Evolutionary conservation across 30 jellyfish, hydroid and myxozoan genomes (phyloP).

Genomic region (Cassiopea andromeda): DNA sequence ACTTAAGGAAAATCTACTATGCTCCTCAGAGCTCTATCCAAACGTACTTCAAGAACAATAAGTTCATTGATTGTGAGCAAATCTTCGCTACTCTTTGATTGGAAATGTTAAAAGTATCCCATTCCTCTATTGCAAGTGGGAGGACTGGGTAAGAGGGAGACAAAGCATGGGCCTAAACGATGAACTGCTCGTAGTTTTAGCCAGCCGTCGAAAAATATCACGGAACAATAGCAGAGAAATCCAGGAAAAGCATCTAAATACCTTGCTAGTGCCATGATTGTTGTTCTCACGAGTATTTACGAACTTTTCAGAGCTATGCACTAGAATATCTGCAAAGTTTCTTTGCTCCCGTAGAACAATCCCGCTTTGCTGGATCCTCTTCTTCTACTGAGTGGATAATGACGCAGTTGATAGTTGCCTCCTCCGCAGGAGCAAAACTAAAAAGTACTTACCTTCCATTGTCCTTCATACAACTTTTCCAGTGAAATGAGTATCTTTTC

Average conservation of each 20-base stretch:
- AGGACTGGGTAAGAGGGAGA: constrained; percentile 20
- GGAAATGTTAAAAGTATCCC: too few species aligned
- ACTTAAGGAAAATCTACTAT: too few species aligned
- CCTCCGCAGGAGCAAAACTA: not conserved
- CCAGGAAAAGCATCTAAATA: not conserved
- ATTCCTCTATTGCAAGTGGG: not conserved
- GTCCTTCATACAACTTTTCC: too few species aligned
- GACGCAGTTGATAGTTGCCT: not conserved
- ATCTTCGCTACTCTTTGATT: too few species aligned
- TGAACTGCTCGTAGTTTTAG: not conserved
- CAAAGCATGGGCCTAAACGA: not conserved
- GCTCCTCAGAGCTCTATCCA: too few species aligned
- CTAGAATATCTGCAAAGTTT: not conserved
- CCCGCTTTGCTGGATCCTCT: not conserved
- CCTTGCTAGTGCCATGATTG: not conserved
- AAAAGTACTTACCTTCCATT: not conserved
- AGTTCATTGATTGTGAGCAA: too few species aligned
- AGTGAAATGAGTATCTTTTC: too few species aligned
- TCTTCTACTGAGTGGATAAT: not conserved
- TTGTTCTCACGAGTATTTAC: not conserved
- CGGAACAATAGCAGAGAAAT: not conserved
- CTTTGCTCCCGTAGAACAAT: not conserved
- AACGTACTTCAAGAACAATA: too few species aligned
- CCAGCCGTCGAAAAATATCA: not conserved
- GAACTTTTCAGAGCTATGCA: not conserved